Conservation (phyloP, 2,797 vertebrate species). For the Kryptopterus vitreolus region DNA sequence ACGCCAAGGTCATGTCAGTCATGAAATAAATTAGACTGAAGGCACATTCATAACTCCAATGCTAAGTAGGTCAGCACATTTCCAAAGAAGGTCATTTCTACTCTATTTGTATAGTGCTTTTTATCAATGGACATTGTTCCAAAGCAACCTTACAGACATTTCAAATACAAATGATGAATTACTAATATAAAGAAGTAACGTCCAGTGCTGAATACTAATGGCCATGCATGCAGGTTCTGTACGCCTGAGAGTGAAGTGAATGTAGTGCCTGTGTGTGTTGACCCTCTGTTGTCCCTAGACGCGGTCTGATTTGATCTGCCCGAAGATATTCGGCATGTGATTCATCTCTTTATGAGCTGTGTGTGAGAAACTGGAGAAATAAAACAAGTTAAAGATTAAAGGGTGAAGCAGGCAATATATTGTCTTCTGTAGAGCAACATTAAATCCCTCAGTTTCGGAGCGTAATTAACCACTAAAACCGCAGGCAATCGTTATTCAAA, state of each 20-base stretch:
- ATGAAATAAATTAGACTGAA: not conserved
- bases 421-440: not conserved
- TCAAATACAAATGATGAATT: no score
- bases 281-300: slow-evolving; percentile 34
- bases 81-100: not conserved
- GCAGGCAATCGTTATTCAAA: not conserved
- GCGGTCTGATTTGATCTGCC: slow-evolving; percentile 33
- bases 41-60: not conserved
- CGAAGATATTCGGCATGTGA: slow-evolving; percentile 44
- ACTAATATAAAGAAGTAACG: not conserved
- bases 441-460: not conserved
- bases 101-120: no score
- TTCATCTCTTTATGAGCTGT: slow-evolving; percentile 15
- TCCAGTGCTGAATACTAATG: not conserved
- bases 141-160: no score
- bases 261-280: slow-evolving; percentile 42
- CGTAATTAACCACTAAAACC: not conserved
- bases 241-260: slow-evolving; percentile 18
- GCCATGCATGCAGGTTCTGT: no score
- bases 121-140: no score
- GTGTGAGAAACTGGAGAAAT: not conserved
- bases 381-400: slow-evolving; percentile 10
- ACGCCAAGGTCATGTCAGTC: not conserved
- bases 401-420: not conserved
- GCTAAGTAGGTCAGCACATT: not conserved